Evolutionary conservation across 2,888 invertebrate genomes (phyloP), one percentile per base, ranked within the genome.

Genomic region (Acanthosoma haemorrhoidale): DNA sequence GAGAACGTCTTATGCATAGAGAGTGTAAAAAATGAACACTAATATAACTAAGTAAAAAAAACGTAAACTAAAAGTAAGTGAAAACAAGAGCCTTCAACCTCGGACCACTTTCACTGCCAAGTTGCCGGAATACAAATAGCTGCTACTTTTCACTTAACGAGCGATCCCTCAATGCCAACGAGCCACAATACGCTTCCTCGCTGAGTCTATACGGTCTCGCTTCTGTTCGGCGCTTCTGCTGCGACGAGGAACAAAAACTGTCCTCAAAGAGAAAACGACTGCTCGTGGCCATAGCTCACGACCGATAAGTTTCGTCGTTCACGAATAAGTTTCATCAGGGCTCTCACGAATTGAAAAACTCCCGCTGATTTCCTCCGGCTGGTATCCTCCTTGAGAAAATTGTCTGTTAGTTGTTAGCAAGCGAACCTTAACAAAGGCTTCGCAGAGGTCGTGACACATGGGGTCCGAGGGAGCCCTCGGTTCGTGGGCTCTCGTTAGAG

Each of bases 201-300:
- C 29, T 21, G 51, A 51, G 21, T 51, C n/a, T n/a, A n/a, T n/a
- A 25, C 51, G n/a, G 29, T 25, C 51, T 25, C 13, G 5, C 25
- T 25, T 51, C 29, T 51, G 51, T 13, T 18, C 13, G 11, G 21
- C 18, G 21, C 11, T 25, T 21, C 25, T n/a, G 3, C 51, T 1
- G 0, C 1, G 51, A n/a, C 13, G n/a, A 51, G 25, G 8, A 51
- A 51, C 25, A 25, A 51, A 51, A 32, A 25, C 21, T 25, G 21
- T 21, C 29, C 51, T 25, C 8, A 2, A 51, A 11, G 51, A 51
- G 51, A 51, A 51, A 51, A 51, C 18, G 51, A 25, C 51, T 51
- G 51, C 51, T 51, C 51, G 51, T 51, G 51, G 51, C 51, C 51
- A 51, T 51, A 51, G 51, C 51, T 51, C 51, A 51, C 51, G 51